Evolutionary conservation across 2,888 invertebrate genomes (phyloP), one percentile per base, ranked within the genome.

Genomic region (Pycnomerus fuliginosus): DNA sequence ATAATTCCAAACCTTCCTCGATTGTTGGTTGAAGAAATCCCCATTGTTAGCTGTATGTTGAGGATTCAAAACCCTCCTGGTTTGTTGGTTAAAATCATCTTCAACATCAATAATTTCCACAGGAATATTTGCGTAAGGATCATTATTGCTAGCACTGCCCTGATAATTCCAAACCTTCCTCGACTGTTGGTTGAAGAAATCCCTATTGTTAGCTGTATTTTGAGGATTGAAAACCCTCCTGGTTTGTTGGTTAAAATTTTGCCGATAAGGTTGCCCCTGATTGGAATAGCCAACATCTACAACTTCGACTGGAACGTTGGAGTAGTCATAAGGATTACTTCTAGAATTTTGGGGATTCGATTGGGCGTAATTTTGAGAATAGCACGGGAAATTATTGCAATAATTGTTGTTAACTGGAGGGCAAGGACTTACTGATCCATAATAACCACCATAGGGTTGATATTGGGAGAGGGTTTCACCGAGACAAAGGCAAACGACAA

Each of bases 111-210:
- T 36, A 11, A 42, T 42, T 29, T 42, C 34, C 3, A 33, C 28
- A 20, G 41, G 42, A 22, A 42, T 30, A 13, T 42, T 42, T 1
- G 23, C 30, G 10, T 42, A 42, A 8, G 29, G 35, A 42, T 42
- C 25, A 28, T 3, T 17, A 32, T 20, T 20, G 20, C 5, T 20
- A 20, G 5, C 20, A 20, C 5, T 20, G 5, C n/a, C n/a, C n/a
- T n/a, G n/a, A n/a, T n/a, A n/a, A n/a, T n/a, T n/a, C n/a, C n/a
- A n/a, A n/a, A n/a, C n/a, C n/a, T n/a, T n/a, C n/a, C n/a, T n/a
- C n/a, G n/a, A n/a, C n/a, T n/a, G n/a, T n/a, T n/a, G n/a, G n/a
- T 20, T 20, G 8, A 20, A 20, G 20, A 7, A 7, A 20, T 5
- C 11, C 4, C 10, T 27, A 27, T 8, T 10, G 27, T 27, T 27